phyloP scores from a whole-genome alignment of 2,888 invertebrate genomes.

The Onthophagus sagittarius region DNA sequence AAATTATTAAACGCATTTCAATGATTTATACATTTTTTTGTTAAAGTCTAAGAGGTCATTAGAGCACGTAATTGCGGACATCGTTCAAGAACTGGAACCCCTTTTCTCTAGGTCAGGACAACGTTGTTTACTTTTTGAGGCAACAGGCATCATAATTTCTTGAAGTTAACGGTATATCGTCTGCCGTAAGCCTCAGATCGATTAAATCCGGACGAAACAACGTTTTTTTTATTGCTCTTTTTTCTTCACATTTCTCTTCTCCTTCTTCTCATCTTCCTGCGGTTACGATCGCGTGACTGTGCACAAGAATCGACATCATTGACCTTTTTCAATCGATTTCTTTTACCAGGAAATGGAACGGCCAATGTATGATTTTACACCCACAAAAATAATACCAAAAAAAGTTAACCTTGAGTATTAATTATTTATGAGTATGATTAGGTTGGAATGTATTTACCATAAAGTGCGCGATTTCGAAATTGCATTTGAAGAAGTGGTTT shows the following conservation, averaged over 20 bases:
- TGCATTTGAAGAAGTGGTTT: too few relatives aligned
- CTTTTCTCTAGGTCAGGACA: conserved; percentile 24
- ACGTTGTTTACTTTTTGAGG: conserved; percentile 15
- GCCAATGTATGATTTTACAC: not conserved
- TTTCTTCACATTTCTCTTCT: not conserved
- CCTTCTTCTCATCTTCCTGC: not conserved
- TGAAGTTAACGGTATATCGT: conserved; percentile 20
- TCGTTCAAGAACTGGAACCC: conserved; percentile 4
- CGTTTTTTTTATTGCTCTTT: not conserved
- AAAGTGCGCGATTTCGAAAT: too few relatives aligned
- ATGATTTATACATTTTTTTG: too few relatives aligned
- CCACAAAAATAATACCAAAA: not conserved
- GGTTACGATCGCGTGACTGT: not conserved
- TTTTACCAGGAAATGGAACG: not conserved
- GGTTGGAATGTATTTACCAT: too few relatives aligned
- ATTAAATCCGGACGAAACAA: not conserved
- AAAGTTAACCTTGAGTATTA: not conserved
- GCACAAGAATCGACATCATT: not conserved
- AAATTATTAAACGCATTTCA: too few relatives aligned
- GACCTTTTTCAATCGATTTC: not conserved
- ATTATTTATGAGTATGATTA: too few relatives aligned
- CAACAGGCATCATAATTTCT: conserved; percentile 20
- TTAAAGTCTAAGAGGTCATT: not conserved
- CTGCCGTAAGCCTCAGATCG: not conserved
- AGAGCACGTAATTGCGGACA: conserved; percentile 23